Conservation (phyloP, 2,888 invertebrate genomes). For the Nemurella pictetii region DNA sequence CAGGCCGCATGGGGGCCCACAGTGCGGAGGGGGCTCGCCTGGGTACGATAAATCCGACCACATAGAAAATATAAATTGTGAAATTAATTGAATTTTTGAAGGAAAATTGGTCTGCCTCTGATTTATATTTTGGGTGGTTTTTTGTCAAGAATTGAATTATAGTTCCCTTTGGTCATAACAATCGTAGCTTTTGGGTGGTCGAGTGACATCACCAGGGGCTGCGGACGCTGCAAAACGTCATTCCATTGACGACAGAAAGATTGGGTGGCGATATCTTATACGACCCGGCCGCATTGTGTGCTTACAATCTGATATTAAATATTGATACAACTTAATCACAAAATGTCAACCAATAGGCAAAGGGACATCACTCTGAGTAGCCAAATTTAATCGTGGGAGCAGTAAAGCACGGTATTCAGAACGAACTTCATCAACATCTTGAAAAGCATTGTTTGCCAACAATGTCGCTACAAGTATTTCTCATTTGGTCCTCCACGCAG, state of each 20-base stretch:
- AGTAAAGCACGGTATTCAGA: too few relatives aligned
- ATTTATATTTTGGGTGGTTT: constrained; percentile 29
- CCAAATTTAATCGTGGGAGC: too few relatives aligned
- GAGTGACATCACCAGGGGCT: not conserved
- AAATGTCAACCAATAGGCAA: not conserved
- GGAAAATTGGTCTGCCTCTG: constrained; percentile 26
- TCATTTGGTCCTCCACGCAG: not conserved
- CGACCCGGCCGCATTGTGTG: not conserved
- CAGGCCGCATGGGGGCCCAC: not conserved
- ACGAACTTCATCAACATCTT: not conserved
- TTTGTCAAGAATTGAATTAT: constrained; percentile 26
- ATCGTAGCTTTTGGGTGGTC: not conserved
- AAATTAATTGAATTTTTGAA: constrained; percentile 42
- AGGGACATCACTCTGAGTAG: not conserved
- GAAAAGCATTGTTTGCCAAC: not conserved
- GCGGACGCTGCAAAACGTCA: not conserved
- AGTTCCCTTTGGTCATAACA: constrained; percentile 29
- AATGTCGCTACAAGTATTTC: not conserved
- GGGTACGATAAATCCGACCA: constrained; percentile 15
- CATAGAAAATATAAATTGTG: constrained; percentile 40
- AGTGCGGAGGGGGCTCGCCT: not conserved
- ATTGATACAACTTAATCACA: not conserved
- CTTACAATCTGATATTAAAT: not conserved
- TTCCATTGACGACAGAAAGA: not conserved
- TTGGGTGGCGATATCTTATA: not conserved